Evolutionary conservation across 2,113 vertebrate species (phyloP).

Genomic region (Corythornis madagascariensis): DNA sequence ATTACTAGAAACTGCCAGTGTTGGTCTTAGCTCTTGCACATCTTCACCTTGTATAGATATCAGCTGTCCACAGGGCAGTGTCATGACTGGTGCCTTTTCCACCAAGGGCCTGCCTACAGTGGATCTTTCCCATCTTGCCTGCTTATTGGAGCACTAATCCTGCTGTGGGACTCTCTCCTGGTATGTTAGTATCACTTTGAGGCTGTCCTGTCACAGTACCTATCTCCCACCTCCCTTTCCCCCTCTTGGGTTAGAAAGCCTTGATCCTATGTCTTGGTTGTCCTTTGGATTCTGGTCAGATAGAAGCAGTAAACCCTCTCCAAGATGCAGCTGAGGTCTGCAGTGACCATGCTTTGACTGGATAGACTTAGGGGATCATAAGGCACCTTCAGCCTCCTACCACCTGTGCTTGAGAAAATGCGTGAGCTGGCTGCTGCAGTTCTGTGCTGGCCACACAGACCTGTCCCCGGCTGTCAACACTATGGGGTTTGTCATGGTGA

Average conservation of each 20-base stretch:
- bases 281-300: background rate
- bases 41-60: background rate
- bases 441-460: background rate
- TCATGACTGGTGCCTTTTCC: background rate
- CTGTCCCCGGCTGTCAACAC: background rate
- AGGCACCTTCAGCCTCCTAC: background rate
- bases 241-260: background rate
- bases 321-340: background rate
- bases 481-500: background rate
- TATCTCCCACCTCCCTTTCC: background rate
- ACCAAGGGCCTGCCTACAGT: background rate
- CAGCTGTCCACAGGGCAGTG: background rate
- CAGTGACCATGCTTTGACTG: background rate
- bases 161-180: background rate
- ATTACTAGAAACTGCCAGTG: background rate
- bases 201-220: accelerated
- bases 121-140: background rate
- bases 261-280: background rate
- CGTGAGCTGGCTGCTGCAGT: background rate
- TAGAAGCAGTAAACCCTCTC: background rate
- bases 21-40: background rate
- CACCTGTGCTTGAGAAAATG: background rate
- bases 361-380: accelerated
- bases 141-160: background rate
- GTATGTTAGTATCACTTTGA: background rate